Base-by-base conservation (phyloP, 2,888 invertebrate genomes). In the Deilephila porcellus region DNA sequence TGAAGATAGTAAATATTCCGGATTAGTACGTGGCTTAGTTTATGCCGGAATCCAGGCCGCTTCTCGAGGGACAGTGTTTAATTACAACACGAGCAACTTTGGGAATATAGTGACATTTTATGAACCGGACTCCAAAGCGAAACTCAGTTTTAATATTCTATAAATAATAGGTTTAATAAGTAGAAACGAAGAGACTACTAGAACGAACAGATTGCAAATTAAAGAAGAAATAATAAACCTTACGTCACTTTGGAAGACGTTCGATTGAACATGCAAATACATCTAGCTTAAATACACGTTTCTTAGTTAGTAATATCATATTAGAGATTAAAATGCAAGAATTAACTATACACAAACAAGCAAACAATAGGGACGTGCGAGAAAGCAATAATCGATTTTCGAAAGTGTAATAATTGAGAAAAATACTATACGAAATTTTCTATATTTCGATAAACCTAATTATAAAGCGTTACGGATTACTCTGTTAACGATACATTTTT, bases 171-270 rank as follows among this genome's bases (percentile, higher is more conserved):
- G 74, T 75, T 56, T 72, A 77, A 74, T 75, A 70, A 76, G 45
- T 71, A 60, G 70, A 67, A 74, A 76, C 72, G 6, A 72, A 71
- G 75, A 67, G 52, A 72, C 74, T 73, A 74, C 74, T 37, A 64
- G 56, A 53, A 78, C 74, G 59, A 19, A 71, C 71, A 74, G 19
- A 79, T 74, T 78, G 73, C 74, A 78, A 80, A 72, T 76, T 75
- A 79, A 73, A 60, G 25, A 79, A 77, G 25, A 75, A 75, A 79
- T 79, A 80, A 82, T 74, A 79, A 83, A 75, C 86, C 90, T 93
- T 91, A 93, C 94, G 94, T 93, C 94, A 93, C 92, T 87, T 91
- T 94, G 94, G 94, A 94, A 94, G 94, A 94, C 94, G 93, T 93
- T 90, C 86, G 93, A 94, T 94, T 93, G 93, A 90, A 91, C 87